Evolutionary conservation across 2,888 invertebrate genomes (phyloP), one percentile per base, ranked within the genome.

Genomic region (Ecliptopera silaceata): DNA sequence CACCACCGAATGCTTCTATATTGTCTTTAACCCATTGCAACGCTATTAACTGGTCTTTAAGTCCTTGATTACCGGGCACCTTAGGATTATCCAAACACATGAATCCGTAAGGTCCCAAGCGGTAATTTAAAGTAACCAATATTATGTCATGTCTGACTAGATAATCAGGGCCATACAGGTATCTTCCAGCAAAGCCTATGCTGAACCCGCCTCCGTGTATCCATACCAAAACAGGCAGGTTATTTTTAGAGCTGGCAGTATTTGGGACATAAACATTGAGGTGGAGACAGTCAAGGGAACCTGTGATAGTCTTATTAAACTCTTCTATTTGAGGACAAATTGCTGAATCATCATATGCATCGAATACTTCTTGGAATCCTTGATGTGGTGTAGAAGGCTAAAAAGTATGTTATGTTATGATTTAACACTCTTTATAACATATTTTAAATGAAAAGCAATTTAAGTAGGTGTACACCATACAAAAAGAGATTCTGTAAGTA

Each of bases 91-190:
- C 74, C 0, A 84, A 64, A 50, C 83, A 83, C 78, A 86, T 80
- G 48, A 86, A 86, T 2, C 86, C 86, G 45, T 82, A 86, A 0
- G 79, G 75, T 0, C 83, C 82, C 0, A 85, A 11, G 8, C 86
- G 71, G 39, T 86, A 87, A 58, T 86, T 86, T 0, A 85, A 18
- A 2, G 81, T 79, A 0, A 86, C 80, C 32, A 84, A 59, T 46
- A 86, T 74, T 0, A 86, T 64, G 18, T 80, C 77, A 41, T 85
- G 75, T 50, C 71, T 66, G 0, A 85, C 70, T 38, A 86, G 64
- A 56, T 67, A 78, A n/a, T 66, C 67, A 0, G 84, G 82, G 1
- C 83, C 82, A 32, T 74, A 74, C 0, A 70, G 1, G 10, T 61
- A 66, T 61, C 71, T 72, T 0, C 73, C 71, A 1, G 74, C 63